Conservation (phyloP, 2,888 invertebrate species). For the Amphimallon solstitiale region DNA sequence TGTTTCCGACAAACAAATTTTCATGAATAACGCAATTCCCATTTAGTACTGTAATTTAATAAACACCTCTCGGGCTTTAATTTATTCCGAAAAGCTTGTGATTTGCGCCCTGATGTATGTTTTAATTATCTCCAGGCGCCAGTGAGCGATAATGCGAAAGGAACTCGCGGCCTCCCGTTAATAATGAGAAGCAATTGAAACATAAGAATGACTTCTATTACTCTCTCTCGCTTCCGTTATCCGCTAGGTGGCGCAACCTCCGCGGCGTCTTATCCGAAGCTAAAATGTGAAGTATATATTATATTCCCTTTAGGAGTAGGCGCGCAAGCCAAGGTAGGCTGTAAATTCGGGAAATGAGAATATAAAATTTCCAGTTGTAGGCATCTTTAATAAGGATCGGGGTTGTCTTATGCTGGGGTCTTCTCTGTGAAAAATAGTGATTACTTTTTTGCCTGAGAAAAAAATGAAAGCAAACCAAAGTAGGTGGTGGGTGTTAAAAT, state of each 20-base stretch:
- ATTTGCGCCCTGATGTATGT: conserved; percentile 8
- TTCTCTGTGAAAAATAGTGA: conserved; percentile 19
- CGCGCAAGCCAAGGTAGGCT: neutral
- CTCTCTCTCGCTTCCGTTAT: conserved; percentile 5
- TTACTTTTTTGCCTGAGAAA: neutral
- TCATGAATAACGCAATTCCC: no score
- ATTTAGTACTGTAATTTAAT: no score
- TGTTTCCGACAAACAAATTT: no score
- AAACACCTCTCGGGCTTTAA: no score
- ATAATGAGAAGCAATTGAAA: conserved; percentile 21
- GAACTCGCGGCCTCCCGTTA: conserved; percentile 1
- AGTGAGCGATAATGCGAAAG: neutral
- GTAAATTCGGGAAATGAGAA: conserved; percentile 18
- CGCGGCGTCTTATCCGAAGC: conserved; percentile 1
- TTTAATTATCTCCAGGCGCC: conserved; percentile 5
- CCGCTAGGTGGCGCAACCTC: conserved; percentile 12
- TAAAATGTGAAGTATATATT: conserved; percentile 2
- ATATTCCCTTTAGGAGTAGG: neutral
- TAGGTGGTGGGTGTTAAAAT: neutral
- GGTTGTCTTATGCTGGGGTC: neutral
- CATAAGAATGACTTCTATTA: conserved; percentile 16
- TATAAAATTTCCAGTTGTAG: conserved; percentile 21
- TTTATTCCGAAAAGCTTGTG: no score
- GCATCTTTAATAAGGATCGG: conserved; percentile 18
- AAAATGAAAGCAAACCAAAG: neutral